Evolutionary conservation across 2,113 vertebrate species (phyloP).

Genomic region (Seriola dumerili): DNA sequence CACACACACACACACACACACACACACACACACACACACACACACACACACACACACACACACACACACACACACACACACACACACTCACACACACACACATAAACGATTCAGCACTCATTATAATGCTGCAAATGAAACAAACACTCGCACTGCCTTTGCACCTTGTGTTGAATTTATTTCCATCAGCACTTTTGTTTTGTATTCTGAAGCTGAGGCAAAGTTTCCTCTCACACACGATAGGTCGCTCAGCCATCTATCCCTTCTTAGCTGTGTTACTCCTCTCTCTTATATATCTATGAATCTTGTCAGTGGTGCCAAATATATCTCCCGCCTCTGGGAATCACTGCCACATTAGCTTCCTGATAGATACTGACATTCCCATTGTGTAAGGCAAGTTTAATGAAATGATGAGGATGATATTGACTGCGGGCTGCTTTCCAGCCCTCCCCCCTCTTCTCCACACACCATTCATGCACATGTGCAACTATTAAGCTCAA

Average conservation of each 20-base stretch:
- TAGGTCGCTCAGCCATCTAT: background rate
- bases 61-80: slow-evolving; percentile 13
- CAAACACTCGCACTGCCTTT: slow-evolving; percentile 7
- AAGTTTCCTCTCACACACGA: slow-evolving; percentile 26
- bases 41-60: no score
- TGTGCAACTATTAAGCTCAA: slow-evolving; percentile 4
- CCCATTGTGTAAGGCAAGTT: slow-evolving; percentile 75
- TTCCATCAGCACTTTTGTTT: background rate
- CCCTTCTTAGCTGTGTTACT: slow-evolving; percentile 33
- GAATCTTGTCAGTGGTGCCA: slow-evolving; percentile 64
- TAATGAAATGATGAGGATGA: slow-evolving; percentile 82
- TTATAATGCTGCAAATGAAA: slow-evolving; percentile 34
- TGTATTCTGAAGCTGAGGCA: slow-evolving; percentile 12
- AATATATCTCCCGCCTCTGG: slow-evolving; percentile 71
- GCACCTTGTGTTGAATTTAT: background rate
- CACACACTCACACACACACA: slow-evolving; percentile 5
- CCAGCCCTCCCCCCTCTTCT: slow-evolving; percentile 42
- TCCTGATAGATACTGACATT: slow-evolving; percentile 78
- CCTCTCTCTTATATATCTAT: slow-evolving; percentile 37
- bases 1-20: slow-evolving; percentile 5
- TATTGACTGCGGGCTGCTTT: slow-evolving; percentile 73
- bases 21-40: slow-evolving; percentile 5
- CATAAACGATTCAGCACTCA: background rate
- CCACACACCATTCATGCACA: slow-evolving; percentile 11
- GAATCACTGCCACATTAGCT: slow-evolving; percentile 81